Base-by-base conservation (phyloP, 1,140 invertebrate genomes). In the Limonius californicus region DNA sequence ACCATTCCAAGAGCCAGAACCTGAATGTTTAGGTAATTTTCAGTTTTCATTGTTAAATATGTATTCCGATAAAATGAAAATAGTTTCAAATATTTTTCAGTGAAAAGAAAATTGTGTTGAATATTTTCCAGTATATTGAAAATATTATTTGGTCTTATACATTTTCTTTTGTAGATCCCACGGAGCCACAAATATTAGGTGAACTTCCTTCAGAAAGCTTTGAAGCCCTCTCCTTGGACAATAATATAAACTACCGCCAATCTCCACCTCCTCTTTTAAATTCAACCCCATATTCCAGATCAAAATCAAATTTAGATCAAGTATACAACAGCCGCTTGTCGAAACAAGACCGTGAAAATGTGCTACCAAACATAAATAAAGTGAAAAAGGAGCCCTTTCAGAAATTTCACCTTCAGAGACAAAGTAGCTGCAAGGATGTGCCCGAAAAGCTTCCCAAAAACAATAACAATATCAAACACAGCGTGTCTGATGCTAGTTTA, bases 301-400 rank as follows among this genome's bases (percentile, higher is more conserved):
- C 75, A 2, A 76, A 77, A 64, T 77, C 75, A 2, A 77, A 77
- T 65, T 61, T 77, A 23, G 75, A 77, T 59, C 74, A 75, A 64
- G 68, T 72, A 1, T 72, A 68, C 53, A 30, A 54, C 7, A 73
- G 58, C 59, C 60, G 64, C 35, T 35, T 62, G 19, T 32, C 63
- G n/a, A 68, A 68, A 61, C 68, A 70, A 59, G 70, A 73, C 43
- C 62, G 59, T 35, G 71, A 73, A 61, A 70, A 72, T 56, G 69
- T 70, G 35, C 35, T 69, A 39, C 65, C 72, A 1, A 68, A 61
- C 32, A 66, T 61, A 9, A 67, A 67, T 39, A 74, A 72, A 55
- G 62, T 61, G 12, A 70, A 71, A 61, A 47, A 11, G 12, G 50
- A 59, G 50, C 39, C 55, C 18, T 42, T 39, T 30, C 54, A 54